phyloP scores from a whole-genome alignment of 2,113 vertebrate species.

The Dromas ardeola region DNA sequence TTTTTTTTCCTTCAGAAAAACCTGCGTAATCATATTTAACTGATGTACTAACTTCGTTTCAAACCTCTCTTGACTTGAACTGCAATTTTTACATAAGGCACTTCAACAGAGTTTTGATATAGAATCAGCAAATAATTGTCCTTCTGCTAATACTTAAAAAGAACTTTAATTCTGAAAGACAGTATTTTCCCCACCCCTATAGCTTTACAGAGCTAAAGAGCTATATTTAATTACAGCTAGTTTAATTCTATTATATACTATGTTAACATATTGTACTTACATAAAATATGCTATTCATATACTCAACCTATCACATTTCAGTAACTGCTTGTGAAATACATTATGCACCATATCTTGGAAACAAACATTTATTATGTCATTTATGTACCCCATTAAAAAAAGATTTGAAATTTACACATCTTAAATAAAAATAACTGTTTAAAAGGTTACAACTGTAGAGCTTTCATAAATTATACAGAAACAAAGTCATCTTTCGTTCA shows the following conservation, averaged over 20 bases:
- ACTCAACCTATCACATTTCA: conserved; percentile 35
- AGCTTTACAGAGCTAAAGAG: background rate
- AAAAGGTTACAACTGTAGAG: background rate
- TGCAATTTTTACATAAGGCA: background rate
- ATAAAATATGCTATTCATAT: conserved; percentile 56
- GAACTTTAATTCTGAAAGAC: conserved; percentile 35
- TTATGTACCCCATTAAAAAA: conserved; percentile 43
- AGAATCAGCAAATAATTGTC: background rate
- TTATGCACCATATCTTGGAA: conserved; percentile 9
- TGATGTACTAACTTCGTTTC: background rate
- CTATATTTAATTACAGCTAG: conserved; percentile 35
- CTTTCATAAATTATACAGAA: conserved; percentile 19
- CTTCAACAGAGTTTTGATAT: background rate
- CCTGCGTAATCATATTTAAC: conserved; percentile 2
- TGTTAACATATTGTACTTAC: conserved; percentile 47
- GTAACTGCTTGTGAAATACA: conserved; percentile 21
- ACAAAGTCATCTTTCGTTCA: conserved; percentile 7
- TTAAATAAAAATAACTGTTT: conserved; percentile 44
- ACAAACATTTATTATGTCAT: conserved; percentile 43
- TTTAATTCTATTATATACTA: conserved; percentile 32
- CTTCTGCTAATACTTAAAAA: conserved; percentile 9
- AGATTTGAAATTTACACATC: conserved; percentile 41
- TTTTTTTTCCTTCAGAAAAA: background rate
- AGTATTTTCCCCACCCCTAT: background rate
- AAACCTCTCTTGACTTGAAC: background rate